phyloP scores from a whole-genome alignment of 2,797 vertebrate genomes.

The Luscinia megarhynchos region DNA sequence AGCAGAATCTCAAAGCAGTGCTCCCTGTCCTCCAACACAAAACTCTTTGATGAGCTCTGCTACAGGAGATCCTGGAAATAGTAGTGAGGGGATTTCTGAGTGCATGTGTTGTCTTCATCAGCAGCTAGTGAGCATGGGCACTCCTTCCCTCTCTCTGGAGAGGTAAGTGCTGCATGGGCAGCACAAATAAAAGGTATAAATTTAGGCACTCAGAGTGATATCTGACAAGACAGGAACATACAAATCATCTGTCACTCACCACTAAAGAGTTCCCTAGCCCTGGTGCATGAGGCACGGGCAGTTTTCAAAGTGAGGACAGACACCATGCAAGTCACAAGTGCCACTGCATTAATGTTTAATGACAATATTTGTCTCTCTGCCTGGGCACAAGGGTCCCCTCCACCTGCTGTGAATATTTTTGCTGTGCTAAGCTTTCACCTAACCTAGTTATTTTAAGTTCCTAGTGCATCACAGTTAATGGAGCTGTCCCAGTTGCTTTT shows the following conservation, averaged over 20 bases:
- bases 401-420: background rate
- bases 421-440: background rate
- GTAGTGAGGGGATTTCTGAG: background rate
- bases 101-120: background rate
- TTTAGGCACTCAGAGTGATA: background rate
- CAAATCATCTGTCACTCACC: background rate
- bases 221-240: background rate
- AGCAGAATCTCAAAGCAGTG: background rate
- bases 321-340: background rate
- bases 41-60: background rate
- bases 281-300: background rate
- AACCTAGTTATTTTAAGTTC: background rate
- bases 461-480: background rate
- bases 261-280: background rate
- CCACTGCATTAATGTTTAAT: background rate
- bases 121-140: background rate
- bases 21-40: constrained; percentile 3
- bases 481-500: background rate
- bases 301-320: background rate
- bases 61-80: background rate
- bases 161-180: background rate
- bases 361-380: background rate
- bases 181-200: background rate
- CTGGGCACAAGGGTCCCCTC: background rate
- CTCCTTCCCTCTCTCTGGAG: background rate